Base-by-base conservation (phyloP, 2,113 vertebrate species). In the Columbina picui region DNA sequence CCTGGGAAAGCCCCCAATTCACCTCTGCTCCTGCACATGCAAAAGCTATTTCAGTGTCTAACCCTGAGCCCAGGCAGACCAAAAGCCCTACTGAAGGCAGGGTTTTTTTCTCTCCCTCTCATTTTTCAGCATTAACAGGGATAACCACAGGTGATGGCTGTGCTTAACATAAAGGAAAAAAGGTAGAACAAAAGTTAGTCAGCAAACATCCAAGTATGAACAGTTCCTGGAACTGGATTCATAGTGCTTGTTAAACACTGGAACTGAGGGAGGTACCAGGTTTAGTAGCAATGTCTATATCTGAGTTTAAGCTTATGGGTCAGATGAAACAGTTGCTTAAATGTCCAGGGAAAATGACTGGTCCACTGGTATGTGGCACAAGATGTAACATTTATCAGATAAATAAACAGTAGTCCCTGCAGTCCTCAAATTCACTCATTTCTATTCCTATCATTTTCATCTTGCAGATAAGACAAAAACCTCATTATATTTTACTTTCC, bases 401-500 rank as follows among this genome's bases (percentile, higher is more conserved):
- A 77, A 94, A 85, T 53, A 86, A 91, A 84, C 41, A 60, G 32
- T 25, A 79, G 53, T 64, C 30, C 74, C 38, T 5, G 34, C 90
- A n/a, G 55, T 53, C 9, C 55, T 93, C 68, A 68, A 14, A 83
- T 80, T 70, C 53, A 70, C 65, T 89, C 7, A 57, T 77, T 91
- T 68, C 90, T 88, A 50, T 79, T 71, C 36, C 57, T 85, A 43
- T 78, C 70, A 75, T 60, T 93, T 92, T 89, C 75, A 84, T 80
- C 53, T 89, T 95, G 64, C 55, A 90, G 88, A 78, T 89, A 87
- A 95, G 73, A 75, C 9, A 14, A 88, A 95, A 90, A 71, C 15
- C 32, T 91, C 77, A 75, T 94, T 96, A 86, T 53, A 57, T 85
- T 93, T 94, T 78, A 75, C 76, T 86, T 95, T 82, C 23, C 30